phyloP scores from a whole-genome alignment of 2,797 vertebrate genomes.

The Acrossocheilus fasciatus region DNA sequence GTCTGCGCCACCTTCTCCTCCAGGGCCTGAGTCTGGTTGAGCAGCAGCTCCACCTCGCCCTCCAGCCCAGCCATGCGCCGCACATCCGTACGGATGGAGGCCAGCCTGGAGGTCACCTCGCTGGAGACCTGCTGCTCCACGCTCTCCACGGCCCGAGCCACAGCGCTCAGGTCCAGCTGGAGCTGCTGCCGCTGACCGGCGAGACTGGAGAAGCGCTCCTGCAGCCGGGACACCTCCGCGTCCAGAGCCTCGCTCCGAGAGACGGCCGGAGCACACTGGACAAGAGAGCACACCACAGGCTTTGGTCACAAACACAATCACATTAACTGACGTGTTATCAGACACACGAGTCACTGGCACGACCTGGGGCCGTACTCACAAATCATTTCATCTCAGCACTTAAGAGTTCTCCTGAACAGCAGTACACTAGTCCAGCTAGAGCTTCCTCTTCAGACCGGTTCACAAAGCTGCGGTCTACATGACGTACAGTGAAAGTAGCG shows the following conservation, averaged over 20 bases:
- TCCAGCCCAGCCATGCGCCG: slow-evolving; percentile 90
- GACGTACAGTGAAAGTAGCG: too few relatives aligned
- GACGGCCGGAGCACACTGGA: slow-evolving; percentile 81
- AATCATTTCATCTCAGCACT: too few relatives aligned
- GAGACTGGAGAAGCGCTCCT: slow-evolving; percentile 78
- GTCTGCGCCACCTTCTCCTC: slow-evolving; percentile 81
- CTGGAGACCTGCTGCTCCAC: slow-evolving; percentile 80
- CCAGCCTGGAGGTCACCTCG: slow-evolving; percentile 82
- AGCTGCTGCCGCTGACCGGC: slow-evolving; percentile 76
- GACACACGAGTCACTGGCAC: too few relatives aligned
- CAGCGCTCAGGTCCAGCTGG: slow-evolving; percentile 77
- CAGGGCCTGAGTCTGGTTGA: slow-evolving; percentile 80
- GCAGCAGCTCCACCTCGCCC: slow-evolving; percentile 82
- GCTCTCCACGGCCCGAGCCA: slow-evolving; percentile 79
- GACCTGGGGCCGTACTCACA: too few relatives aligned
- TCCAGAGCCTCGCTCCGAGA: slow-evolving; percentile 80
- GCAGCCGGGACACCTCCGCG: slow-evolving; percentile 78
- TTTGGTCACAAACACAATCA: not conserved
- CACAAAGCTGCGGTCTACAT: too few relatives aligned
- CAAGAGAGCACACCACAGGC: not conserved
- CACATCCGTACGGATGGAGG: slow-evolving; percentile 89
- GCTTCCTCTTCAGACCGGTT: too few relatives aligned
- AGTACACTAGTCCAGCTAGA: too few relatives aligned
- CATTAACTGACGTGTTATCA: too few relatives aligned
- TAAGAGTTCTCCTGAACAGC: too few relatives aligned